Percentiles rank a stretch among this genome's conserved stretches.
phyloP scores from a whole-genome alignment of 2,888 invertebrate genomes.

The Epistrophella euchroma region DNA sequence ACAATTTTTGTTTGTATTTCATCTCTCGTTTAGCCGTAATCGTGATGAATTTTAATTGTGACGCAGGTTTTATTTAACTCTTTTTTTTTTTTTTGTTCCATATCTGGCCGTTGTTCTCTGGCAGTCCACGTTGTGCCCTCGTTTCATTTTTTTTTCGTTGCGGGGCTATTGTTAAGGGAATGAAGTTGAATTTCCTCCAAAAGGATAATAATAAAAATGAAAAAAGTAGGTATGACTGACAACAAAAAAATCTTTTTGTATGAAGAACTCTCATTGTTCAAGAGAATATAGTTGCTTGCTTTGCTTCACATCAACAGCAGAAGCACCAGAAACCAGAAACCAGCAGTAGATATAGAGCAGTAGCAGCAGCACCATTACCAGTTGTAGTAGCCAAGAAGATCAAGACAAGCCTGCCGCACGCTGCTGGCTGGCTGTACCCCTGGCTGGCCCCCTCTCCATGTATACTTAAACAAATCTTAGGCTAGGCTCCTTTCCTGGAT shows the following conservation, averaged over 20 bases:
- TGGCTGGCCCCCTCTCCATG: neutral
- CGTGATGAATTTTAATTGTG: constrained; percentile 76
- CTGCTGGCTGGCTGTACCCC: neutral
- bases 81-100: constrained; percentile 42
- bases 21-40: constrained; percentile 66
- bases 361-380: neutral
- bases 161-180: constrained; percentile 66
- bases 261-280: constrained; percentile 63
- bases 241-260: constrained; percentile 36
- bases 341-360: no score
- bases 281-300: constrained; percentile 55
- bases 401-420: constrained; percentile 24
- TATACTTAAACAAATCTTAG: constrained; percentile 37
- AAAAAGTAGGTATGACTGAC: neutral
- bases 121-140: constrained; percentile 49
- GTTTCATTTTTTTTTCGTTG: constrained; percentile 23
- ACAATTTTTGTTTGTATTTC: constrained; percentile 70
- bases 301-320: constrained; percentile 73
- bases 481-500: constrained; percentile 17
- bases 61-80: constrained; percentile 59
- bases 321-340: constrained; percentile 2
- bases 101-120: neutral
- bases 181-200: constrained; percentile 74
- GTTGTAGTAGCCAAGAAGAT: constrained; percentile 20
- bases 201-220: constrained; percentile 60